Base-by-base conservation (phyloP, 2,113 vertebrate species). In the Calidris pugnax region DNA sequence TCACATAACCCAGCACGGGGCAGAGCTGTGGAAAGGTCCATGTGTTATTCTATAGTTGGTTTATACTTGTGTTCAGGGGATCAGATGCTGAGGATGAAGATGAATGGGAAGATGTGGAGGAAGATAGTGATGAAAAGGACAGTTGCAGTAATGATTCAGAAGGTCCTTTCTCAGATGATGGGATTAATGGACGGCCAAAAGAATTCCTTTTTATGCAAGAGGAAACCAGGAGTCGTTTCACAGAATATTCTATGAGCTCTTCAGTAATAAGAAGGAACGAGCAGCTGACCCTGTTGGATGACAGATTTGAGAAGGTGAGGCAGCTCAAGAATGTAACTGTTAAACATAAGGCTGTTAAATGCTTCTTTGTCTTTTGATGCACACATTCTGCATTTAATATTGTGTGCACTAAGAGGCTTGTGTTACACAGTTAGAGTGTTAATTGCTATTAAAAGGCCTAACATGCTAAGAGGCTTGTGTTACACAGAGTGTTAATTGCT, bases 211-310 rank as follows among this genome's bases (percentile, higher is more conserved):
- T 99, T 79, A 98, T 98, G 97, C 97, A 99, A 53, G 99, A 99
- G 77, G 99, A 99, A 97, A 99, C 99, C 0, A 99, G 97, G 98
- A 99, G 99, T 94, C 99, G 99, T 51, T 99, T 99, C 98, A 99
- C 99, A 0, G 99, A 99, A 6, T 99, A 99, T 97, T 99, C 99
- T 12, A 94, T 99, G 97, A 98, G 99, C 0, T 99, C 99, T 21
- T 99, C 99, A 0, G 98, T 99, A 77, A 99, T 99, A 98, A 98
- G 98, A 93, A 98, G 99, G 87, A 99, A 99, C 82, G 98, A 99
- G 59, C 99, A 99, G 95, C 98, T 99, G 90, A 98, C 98, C 2
- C 97, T 99, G 22, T 98, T 99, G 79, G 99, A 99, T 87, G 99
- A 99, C 94, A 98, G 99, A 62, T 99, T 99, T 91, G 99, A 99